phyloP scores from a whole-genome alignment of 1,140 invertebrate species.

The Protaetia brevitarsis region DNA sequence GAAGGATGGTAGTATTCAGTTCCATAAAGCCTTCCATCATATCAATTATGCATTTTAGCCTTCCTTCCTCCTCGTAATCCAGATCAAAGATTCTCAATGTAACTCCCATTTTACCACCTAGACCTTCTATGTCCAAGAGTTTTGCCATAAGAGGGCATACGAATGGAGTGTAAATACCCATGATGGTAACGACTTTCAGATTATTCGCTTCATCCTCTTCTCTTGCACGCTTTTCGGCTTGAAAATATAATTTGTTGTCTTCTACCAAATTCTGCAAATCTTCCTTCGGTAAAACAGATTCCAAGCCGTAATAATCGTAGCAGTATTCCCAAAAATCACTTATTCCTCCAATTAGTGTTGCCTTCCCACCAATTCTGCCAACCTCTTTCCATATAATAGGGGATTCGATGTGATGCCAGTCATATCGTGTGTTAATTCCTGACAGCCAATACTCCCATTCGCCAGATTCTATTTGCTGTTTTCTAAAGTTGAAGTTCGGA shows the following conservation, averaged over 20 bases:
- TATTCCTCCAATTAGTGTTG: constrained; percentile 53
- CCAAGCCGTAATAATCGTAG: constrained; percentile 56
- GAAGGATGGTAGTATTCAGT: neutral
- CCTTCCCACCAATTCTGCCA: constrained; percentile 50
- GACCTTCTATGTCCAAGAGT: neutral
- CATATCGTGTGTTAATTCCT: constrained; percentile 50
- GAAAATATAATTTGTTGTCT: constrained; percentile 43
- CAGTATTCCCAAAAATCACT: constrained; percentile 56
- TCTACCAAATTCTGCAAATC: constrained; percentile 48
- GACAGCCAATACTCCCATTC: constrained; percentile 32
- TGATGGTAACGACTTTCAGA: neutral
- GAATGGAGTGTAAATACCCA: neutral
- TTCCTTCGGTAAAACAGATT: constrained; percentile 47
- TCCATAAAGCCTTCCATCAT: neutral
- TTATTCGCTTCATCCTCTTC: neutral
- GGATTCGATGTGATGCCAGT: constrained; percentile 51
- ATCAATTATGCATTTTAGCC: neutral
- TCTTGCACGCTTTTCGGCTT: neutral
- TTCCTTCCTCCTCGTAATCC: neutral
- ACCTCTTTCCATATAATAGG: constrained; percentile 55
- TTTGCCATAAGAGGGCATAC: neutral
- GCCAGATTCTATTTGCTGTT: constrained; percentile 27
- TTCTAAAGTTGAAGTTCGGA: constrained; percentile 36
- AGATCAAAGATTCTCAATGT: constrained; percentile 20
- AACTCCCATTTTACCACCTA: neutral